Evolutionary conservation across 1,140 invertebrate species (phyloP).

Genomic region (Thalassaphorura encarpata): DNA sequence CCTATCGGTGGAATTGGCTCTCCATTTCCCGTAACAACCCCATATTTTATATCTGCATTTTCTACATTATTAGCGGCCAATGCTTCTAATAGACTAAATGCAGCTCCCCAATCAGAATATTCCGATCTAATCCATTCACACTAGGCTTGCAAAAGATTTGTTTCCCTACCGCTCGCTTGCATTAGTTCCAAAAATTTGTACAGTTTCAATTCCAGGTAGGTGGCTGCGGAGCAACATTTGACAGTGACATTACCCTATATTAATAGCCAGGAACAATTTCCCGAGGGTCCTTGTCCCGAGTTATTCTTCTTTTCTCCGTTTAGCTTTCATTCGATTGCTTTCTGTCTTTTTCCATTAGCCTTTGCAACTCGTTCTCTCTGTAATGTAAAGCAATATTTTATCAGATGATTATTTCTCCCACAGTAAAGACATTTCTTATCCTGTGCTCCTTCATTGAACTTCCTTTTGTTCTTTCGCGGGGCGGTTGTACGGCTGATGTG

Average conservation of each 20-base stretch:
- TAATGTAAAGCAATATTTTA: neutral
- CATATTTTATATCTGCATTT: neutral
- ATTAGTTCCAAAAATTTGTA: neutral
- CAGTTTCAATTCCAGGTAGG: neutral
- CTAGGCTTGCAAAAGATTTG: neutral
- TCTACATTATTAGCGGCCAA: neutral
- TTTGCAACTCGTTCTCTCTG: neutral
- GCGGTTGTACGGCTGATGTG: too few relatives aligned
- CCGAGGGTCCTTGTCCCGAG: neutral
- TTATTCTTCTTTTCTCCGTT: neutral
- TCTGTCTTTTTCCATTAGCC: neutral
- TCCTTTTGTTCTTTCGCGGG: too few relatives aligned
- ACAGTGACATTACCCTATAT: neutral
- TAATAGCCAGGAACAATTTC: neutral
- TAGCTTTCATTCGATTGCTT: neutral
- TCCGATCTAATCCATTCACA: neutral
- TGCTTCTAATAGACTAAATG: neutral
- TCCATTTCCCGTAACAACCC: neutral
- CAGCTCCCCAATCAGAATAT: neutral
- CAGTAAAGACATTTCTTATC: neutral
- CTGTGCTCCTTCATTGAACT: too few relatives aligned
- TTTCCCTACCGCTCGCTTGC: neutral
- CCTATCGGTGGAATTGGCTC: neutral
- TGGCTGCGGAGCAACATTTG: neutral
- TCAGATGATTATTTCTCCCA: constrained; percentile 39